Evolutionary conservation across 2,797 vertebrate genomes (phyloP).

Genomic region (Gymnocypris eckloni): DNA sequence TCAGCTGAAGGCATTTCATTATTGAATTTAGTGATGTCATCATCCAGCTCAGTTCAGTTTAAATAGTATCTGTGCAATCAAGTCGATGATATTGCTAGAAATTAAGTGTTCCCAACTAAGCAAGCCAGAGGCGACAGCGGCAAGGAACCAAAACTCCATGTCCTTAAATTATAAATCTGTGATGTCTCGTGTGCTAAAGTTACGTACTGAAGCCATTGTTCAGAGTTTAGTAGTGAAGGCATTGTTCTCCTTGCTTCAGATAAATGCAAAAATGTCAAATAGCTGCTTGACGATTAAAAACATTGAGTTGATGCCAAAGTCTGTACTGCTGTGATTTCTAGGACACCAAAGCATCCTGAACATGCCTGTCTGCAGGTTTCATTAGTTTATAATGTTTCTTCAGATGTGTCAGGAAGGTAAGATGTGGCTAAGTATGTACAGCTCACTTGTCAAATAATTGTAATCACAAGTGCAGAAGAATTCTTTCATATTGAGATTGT

Average conservation of each 20-base stretch:
- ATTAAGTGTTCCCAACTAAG: too few relatives aligned
- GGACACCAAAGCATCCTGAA: background rate
- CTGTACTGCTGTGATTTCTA: conserved; percentile 7
- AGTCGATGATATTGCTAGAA: too few relatives aligned
- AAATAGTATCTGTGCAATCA: too few relatives aligned
- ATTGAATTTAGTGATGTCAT: too few relatives aligned
- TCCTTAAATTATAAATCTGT: background rate
- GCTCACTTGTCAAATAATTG: background rate
- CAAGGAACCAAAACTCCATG: too few relatives aligned
- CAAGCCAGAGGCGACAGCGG: too few relatives aligned
- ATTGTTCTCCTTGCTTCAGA: background rate
- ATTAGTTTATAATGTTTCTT: background rate
- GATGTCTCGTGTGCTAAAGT: too few relatives aligned
- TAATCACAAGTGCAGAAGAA: background rate
- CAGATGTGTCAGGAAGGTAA: background rate
- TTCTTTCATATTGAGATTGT: background rate
- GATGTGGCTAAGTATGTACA: too few relatives aligned
- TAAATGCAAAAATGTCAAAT: background rate
- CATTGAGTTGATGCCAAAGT: background rate
- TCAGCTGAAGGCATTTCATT: too few relatives aligned
- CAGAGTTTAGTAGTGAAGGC: background rate
- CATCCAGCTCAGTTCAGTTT: too few relatives aligned
- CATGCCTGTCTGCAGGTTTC: background rate
- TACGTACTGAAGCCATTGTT: background rate
- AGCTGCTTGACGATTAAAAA: background rate